Conservation (phyloP, 2,113 vertebrate genomes). For the Rhea americana region DNA sequence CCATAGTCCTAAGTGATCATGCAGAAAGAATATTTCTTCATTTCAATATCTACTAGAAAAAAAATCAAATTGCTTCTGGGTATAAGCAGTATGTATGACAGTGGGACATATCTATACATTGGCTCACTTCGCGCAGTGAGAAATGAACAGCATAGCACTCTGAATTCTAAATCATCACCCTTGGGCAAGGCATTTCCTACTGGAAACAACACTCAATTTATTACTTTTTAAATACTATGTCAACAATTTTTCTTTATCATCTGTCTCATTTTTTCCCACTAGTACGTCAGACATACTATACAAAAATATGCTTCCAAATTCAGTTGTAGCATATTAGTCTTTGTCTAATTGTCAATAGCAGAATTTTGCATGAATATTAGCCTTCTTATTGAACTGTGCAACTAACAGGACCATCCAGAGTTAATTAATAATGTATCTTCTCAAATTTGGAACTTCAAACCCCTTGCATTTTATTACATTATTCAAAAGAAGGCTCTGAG, state of each 20-base stretch:
- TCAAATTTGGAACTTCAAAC: not conserved
- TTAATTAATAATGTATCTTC: not conserved
- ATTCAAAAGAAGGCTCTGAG: not conserved
- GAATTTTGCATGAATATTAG: not conserved
- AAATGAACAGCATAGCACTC: slow-evolving; percentile 13
- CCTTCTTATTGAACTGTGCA: not conserved
- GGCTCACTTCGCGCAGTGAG: not conserved
- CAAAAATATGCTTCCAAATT: not conserved
- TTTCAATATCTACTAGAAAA: slow-evolving; percentile 39
- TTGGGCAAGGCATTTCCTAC: not conserved
- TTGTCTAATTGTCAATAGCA: not conserved
- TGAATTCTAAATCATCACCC: slow-evolving; percentile 51
- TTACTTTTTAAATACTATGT: not conserved
- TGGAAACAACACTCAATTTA: not conserved
- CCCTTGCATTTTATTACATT: not conserved
- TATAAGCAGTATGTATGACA: not conserved
- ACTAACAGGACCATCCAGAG: not conserved
- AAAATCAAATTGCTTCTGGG: slow-evolving; percentile 24
- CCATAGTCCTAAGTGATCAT: slow-evolving; percentile 55
- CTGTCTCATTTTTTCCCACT: not conserved
- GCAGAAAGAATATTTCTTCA: slow-evolving; percentile 41
- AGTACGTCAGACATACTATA: not conserved
- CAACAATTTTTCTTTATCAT: not conserved
- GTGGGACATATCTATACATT: not conserved
- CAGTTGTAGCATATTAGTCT: not conserved